Percentiles rank a stretch among this genome's conserved stretches.
Evolutionary conservation across 2,113 vertebrate genomes (phyloP).

Genomic region (Polyodon spathula): DNA sequence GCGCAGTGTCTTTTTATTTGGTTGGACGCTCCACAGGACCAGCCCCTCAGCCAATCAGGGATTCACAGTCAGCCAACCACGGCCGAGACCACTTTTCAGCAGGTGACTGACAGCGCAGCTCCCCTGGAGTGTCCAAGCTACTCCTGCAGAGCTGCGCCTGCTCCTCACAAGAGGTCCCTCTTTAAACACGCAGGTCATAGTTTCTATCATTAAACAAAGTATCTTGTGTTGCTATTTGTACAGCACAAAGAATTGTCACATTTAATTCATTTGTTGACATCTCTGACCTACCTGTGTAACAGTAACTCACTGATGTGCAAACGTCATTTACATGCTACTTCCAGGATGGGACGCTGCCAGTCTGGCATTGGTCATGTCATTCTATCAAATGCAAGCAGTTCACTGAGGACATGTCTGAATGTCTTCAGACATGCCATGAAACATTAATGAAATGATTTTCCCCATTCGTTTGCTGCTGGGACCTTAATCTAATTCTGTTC

Average conservation of each 20-base stretch:
- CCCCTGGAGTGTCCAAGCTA: too few relatives aligned
- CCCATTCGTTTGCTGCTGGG: constrained; percentile 5
- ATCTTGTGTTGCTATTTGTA: not conserved
- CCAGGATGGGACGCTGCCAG: not conserved
- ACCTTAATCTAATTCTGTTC: constrained; percentile 6
- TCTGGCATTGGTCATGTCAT: not conserved
- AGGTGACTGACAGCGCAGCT: too few relatives aligned
- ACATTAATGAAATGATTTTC: constrained; percentile 12
- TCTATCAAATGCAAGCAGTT: not conserved
- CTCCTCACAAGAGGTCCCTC: not conserved
- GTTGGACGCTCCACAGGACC: too few relatives aligned
- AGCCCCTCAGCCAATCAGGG: too few relatives aligned
- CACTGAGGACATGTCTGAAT: constrained; percentile 5
- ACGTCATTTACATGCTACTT: not conserved
- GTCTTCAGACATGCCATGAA: constrained; percentile 9
- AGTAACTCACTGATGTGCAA: not conserved
- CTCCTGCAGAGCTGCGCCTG: too few relatives aligned
- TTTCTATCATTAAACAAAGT: not conserved
- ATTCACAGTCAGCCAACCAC: too few relatives aligned
- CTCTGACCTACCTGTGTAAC: not conserved
- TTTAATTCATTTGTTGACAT: not conserved
- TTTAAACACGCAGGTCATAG: not conserved
- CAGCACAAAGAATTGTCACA: not conserved
- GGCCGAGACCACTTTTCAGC: too few relatives aligned
- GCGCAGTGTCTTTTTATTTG: too few relatives aligned